phyloP scores from a whole-genome alignment of 2,113 vertebrate genomes.

The Dolichallabes microphthalmus region DNA sequence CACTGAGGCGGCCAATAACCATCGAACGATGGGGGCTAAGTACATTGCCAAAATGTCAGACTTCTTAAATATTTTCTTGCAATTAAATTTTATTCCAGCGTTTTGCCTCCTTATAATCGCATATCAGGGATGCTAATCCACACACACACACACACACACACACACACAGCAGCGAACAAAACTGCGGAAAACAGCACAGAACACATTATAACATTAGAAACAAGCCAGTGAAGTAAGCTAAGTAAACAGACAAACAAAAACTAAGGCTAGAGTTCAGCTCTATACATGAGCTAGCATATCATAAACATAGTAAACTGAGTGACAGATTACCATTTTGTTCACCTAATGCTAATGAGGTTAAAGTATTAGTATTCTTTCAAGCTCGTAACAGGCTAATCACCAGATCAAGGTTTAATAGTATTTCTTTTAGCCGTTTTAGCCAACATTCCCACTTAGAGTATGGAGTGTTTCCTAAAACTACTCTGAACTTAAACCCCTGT shows the following conservation, averaged over 20 bases:
- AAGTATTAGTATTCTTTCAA: background rate
- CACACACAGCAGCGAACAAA: background rate
- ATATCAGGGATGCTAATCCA: background rate
- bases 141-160: background rate
- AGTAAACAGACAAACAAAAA: background rate
- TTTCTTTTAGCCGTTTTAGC: background rate
- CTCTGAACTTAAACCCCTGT: conserved; percentile 53
- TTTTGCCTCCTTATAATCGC: background rate
- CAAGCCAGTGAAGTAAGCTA: background rate
- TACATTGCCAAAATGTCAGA: background rate
- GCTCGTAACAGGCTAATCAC: background rate
- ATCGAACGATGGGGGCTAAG: background rate
- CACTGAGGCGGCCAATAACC: background rate
- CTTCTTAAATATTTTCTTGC: background rate
- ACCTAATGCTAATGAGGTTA: background rate
- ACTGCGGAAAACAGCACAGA: background rate
- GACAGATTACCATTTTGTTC: background rate
- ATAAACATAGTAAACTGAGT: too few relatives aligned
- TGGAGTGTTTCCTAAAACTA: conserved; percentile 24
- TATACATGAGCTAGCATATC: background rate
- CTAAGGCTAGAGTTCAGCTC: background rate
- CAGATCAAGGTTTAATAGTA: too few relatives aligned
- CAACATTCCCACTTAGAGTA: background rate
- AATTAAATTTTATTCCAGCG: background rate
- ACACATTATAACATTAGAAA: background rate